Conservation (phyloP, 2,888 invertebrate genomes). For the Tyria jacobaeae region DNA sequence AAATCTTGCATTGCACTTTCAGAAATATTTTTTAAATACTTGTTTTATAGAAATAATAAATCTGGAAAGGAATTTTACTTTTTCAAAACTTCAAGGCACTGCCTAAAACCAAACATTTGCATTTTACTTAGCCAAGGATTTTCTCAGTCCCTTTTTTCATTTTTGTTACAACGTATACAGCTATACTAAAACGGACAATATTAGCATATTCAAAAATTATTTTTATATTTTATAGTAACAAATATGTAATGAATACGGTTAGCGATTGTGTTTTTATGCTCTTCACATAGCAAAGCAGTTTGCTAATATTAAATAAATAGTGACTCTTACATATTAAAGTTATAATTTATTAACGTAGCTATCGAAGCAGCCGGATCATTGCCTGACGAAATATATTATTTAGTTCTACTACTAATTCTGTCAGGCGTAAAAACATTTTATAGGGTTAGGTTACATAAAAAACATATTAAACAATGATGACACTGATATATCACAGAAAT, state of each 20-base stretch:
- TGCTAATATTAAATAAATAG: neutral
- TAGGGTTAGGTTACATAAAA: too few species aligned
- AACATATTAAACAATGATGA: too few species aligned
- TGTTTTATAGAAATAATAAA: too few species aligned
- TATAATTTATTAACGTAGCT: neutral
- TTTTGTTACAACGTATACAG: neutral
- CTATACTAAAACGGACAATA: neutral
- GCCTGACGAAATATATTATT: too few species aligned
- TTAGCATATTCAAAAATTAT: neutral
- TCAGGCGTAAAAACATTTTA: too few species aligned
- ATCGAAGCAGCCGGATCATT: neutral
- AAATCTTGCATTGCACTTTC: too few species aligned
- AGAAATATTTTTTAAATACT: too few species aligned
- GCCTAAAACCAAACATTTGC: too few species aligned
- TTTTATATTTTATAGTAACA: neutral
- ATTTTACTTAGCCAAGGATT: neutral
- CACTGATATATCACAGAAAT: too few species aligned
- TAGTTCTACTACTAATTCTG: too few species aligned
- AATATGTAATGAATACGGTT: neutral
- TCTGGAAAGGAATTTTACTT: too few species aligned
- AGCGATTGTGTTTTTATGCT: neutral
- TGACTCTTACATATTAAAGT: neutral
- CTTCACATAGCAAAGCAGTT: neutral
- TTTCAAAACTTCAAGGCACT: too few species aligned
- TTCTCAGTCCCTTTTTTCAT: neutral